phyloP scores from a whole-genome alignment of 1,140 invertebrate species.

The Saccostrea cuccullata region DNA sequence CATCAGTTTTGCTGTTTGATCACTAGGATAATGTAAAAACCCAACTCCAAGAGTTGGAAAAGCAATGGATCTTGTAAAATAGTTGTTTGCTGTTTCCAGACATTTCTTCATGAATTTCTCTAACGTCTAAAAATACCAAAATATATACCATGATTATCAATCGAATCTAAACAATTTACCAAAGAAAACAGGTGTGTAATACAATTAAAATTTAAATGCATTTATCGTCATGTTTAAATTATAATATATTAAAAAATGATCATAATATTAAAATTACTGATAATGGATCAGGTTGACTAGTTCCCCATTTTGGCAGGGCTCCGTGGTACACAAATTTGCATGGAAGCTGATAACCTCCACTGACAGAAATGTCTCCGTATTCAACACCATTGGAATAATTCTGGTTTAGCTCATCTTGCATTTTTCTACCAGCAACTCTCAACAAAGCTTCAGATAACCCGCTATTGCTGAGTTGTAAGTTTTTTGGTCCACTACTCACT shows the following conservation, averaged over 20 bases:
- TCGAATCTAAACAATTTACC: not conserved
- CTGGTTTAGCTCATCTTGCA: conserved; percentile 39
- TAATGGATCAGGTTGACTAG: not conserved
- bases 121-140: not conserved
- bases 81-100: not conserved
- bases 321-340: conserved; percentile 49
- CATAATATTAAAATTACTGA: not conserved
- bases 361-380: conserved; percentile 45
- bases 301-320: conserved; percentile 40
- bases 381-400: conserved; percentile 45
- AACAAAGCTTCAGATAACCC: conserved; percentile 25
- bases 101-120: not conserved
- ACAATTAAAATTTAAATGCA: too few relatives aligned
- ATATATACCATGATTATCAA: not conserved
- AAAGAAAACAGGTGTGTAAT: too few relatives aligned
- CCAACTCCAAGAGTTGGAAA: conserved; percentile 22
- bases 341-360: conserved; percentile 32
- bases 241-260: not conserved
- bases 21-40: not conserved
- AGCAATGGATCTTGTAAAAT: not conserved
- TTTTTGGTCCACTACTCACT: conserved; percentile 36
- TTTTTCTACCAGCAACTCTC: conserved; percentile 17
- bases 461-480: conserved; percentile 38
- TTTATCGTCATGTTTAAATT: too few relatives aligned
- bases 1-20: conserved; percentile 16